Base-by-base conservation (phyloP, 2,113 vertebrate genomes). In the Cichladusa arquata region DNA sequence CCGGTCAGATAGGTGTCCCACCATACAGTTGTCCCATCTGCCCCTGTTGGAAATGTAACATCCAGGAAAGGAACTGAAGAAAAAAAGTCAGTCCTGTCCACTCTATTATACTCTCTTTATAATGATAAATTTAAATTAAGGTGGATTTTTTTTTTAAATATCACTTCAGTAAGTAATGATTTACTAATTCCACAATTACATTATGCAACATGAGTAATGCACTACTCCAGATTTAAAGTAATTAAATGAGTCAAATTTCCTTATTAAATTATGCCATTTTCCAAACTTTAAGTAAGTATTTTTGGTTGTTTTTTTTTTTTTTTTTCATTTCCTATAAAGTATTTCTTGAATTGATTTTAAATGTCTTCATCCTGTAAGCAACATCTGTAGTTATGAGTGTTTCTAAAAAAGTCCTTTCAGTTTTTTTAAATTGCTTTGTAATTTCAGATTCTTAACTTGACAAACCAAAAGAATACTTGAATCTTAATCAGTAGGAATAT, bases 231-330 rank as follows among this genome's bases (percentile, higher is more conserved):
- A 85, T 92, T 91, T 86, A 91, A 95, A 92, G 38, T 82, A 93
- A 95, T 96, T 94, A 71, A 57, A 70, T 73, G 40, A 92, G 51
- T 94, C 62, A 93, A 96, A 96, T 94, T 77, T 96, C 44, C 42
- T 84, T 64, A 92, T 67, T 90, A 85, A 92, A 92, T 92, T 29
- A 80, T 61, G 20, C 8, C 23, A 82, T 94, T 93, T 96, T 90
- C 94, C 61, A 94, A 93, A 96, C 47, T 76, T 90, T 51, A 95
- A 81, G 33, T 65, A 74, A 53, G 4, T 36, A 62, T 80, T 42
- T 40, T 50, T 6, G 8, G 3, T 24, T 2, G 17, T 20, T n/a
- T n/a, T n/a, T n/a, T n/a, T n/a, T n/a, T n/a, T n/a, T 13, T 66
- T 54, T 79, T 81, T 80, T 33, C 1, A 65, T 86, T 93, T 80